Evolutionary conservation across 2,888 invertebrate species (phyloP).

Genomic region (Apodemia hepburni): DNA sequence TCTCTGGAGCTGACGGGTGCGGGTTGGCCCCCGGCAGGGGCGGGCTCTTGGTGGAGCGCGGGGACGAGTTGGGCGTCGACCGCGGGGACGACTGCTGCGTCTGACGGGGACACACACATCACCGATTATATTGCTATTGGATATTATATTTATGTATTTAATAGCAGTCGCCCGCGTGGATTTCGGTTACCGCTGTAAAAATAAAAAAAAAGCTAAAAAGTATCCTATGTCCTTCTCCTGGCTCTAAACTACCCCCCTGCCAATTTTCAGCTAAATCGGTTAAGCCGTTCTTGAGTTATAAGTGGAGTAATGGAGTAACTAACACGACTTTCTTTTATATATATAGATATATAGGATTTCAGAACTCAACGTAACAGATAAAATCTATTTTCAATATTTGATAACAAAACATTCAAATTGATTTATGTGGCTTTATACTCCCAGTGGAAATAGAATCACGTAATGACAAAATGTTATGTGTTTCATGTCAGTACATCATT

Average conservation of each 20-base stretch:
- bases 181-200: too few relatives aligned
- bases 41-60: slow-evolving; percentile 91
- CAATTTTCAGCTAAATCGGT: too few relatives aligned
- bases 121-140: background rate
- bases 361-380: background rate
- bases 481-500: slow-evolving; percentile 7
- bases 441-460: background rate
- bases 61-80: slow-evolving; percentile 93
- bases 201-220: too few relatives aligned
- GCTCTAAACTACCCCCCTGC: too few relatives aligned
- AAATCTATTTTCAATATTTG: background rate
- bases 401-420: background rate
- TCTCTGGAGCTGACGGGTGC: slow-evolving; percentile 55
- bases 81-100: slow-evolving; percentile 93
- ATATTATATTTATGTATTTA: too few relatives aligned
- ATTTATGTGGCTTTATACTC: background rate
- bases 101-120: slow-evolving; percentile 48
- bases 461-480: slow-evolving; percentile 13
- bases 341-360: too few relatives aligned
- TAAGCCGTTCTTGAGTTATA: too few relatives aligned
- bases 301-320: too few relatives aligned
- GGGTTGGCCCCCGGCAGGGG: slow-evolving; percentile 82
- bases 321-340: too few relatives aligned
- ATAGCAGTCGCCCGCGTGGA: too few relatives aligned
- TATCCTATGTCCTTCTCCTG: too few relatives aligned